A percentile compares a stretch with the other conserved stretches of the same genome.
phyloP scores from a whole-genome alignment of 2,113 vertebrate genomes.

The Percina caprodes region DNA sequence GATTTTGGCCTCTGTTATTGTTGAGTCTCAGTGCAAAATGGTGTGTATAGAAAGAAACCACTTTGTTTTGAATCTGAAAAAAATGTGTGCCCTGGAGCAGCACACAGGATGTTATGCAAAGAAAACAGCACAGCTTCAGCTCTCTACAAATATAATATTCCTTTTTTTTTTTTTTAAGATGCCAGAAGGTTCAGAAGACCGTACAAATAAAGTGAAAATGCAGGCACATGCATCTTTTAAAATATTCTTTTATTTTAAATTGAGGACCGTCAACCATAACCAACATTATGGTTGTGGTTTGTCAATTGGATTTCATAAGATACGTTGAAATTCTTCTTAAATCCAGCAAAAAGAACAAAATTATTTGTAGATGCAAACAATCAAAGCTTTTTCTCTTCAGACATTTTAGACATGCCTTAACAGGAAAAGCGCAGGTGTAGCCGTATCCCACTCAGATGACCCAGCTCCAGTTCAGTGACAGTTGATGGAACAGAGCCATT shows the following conservation, averaged over 20 bases:
- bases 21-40: slow-evolving; percentile 12
- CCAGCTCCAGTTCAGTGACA: background rate
- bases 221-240: background rate
- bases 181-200: background rate
- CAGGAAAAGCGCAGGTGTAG: background rate
- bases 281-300: background rate
- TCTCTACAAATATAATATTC: background rate
- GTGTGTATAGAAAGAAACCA: slow-evolving; percentile 20
- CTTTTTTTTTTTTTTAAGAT: background rate
- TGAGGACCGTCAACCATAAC: background rate
- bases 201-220: background rate
- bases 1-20: slow-evolving; percentile 2
- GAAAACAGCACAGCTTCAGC: background rate
- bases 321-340: too few species aligned
- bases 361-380: background rate
- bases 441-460: background rate
- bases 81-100: slow-evolving; percentile 16
- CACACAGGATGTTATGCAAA: background rate
- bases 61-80: slow-evolving; percentile 17
- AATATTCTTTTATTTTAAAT: background rate
- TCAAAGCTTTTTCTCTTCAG: background rate
- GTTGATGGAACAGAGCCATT: background rate
- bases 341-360: background rate
- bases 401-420: background rate
- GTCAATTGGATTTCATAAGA: background rate